A percentile compares a stretch with the other conserved stretches of the same genome.
These are phyloP conservation scores for Monopterus albus DNA, from an alignment of 2,113 vertebrate genomes.

Conservation along the genomic window DNA sequence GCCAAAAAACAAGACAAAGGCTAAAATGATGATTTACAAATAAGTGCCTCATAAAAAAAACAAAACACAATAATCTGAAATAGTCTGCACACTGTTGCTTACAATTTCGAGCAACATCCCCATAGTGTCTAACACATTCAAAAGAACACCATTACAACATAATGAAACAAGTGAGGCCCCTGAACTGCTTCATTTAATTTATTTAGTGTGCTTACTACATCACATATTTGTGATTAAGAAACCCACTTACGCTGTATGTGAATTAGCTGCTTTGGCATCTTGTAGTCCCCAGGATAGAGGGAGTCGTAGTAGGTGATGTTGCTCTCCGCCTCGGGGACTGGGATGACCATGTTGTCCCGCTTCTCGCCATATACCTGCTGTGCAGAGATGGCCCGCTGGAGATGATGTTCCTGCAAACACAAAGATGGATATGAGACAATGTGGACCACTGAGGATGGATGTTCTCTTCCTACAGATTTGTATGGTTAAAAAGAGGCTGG, in stretches of 20 bases:
- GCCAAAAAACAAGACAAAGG: neutral
- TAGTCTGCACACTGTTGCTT: neutral
- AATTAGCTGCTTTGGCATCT: conserved; percentile 99
- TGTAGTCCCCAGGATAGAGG: conserved; percentile 96
- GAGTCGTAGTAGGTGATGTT: conserved; percentile 98
- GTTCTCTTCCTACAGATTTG: neutral
- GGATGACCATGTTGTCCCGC: conserved; percentile 98
- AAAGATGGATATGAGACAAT: neutral
- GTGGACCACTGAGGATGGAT: neutral
- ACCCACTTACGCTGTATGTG: conserved; percentile 96
- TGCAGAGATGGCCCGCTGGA: conserved; percentile 95
- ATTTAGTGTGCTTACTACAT: conserved; percentile 11
- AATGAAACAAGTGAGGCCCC: conserved; percentile 12
- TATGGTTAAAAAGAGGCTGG: neutral
- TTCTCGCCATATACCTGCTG: conserved; percentile 98
- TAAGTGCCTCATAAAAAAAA: neutral
- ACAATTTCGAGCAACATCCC: conserved; percentile 12
- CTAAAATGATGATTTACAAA: neutral
- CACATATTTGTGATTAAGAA: conserved; percentile 3
- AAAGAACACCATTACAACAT: neutral
- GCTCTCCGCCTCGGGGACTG: conserved; percentile 97
- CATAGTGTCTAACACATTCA: neutral
- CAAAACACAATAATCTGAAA: neutral
- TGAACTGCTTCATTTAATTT: neutral
- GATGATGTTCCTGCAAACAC: conserved; percentile 90